Evolutionary conservation across 2,888 invertebrate species (phyloP).

Genomic region (Entomobrya proxima): DNA sequence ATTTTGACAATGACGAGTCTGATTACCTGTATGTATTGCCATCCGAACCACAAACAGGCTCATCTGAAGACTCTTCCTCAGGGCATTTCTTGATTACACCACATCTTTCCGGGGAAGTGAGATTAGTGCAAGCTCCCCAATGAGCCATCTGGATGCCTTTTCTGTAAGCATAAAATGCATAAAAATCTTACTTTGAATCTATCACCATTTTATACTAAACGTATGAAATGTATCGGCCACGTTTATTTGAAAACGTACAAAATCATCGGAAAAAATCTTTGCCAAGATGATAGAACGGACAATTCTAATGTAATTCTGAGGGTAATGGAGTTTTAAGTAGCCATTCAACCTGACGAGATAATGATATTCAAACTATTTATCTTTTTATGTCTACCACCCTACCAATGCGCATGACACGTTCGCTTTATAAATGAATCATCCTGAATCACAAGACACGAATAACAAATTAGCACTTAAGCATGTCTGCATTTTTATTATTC

Average conservation of each 20-base stretch:
- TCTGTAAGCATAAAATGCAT: constrained; percentile 78
- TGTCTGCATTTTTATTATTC: constrained; percentile 7
- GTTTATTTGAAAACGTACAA: no score
- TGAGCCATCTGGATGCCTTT: constrained; percentile 92
- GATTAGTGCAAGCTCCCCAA: constrained; percentile 89
- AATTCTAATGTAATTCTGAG: no score
- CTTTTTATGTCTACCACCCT: not conserved
- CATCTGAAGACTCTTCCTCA: constrained; percentile 80
- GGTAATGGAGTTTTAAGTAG: constrained; percentile 48
- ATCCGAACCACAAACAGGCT: constrained; percentile 92
- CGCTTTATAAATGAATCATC: constrained; percentile 19
- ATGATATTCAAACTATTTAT: constrained; percentile 32
- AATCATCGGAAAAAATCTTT: no score
- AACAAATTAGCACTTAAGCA: constrained; percentile 61
- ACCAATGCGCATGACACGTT: constrained; percentile 13
- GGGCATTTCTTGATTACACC: constrained; percentile 80
- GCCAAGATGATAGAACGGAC: no score
- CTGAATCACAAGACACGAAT: constrained; percentile 50
- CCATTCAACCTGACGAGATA: constrained; percentile 55
- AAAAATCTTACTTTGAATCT: not conserved
- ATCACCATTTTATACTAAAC: not conserved
- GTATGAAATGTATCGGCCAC: no score
- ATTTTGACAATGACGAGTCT: not conserved
- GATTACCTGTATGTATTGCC: constrained; percentile 89
- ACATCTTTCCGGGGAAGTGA: constrained; percentile 83